Evolutionary conservation across 2,888 invertebrate genomes (phyloP), one percentile per base, ranked within the genome.

Genomic region (Perdita meconis): DNA sequence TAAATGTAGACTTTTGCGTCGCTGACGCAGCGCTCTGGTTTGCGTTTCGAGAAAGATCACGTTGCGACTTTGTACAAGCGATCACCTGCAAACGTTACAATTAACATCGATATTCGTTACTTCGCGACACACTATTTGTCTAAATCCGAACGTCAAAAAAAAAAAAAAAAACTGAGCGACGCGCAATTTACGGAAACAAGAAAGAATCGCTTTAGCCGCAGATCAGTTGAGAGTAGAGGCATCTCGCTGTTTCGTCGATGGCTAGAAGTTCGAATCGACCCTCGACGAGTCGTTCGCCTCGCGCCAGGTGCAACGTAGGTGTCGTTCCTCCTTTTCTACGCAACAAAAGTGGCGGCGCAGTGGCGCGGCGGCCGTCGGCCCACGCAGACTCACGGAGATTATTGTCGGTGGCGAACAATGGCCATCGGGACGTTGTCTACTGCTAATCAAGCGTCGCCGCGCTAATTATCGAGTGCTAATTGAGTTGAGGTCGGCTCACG

Each of bases 391-490:
- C 53, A 55, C 61, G 34, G 47, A 85, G 84, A 90, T 89, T 86
- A 88, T 86, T 83, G 85, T 86, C 83, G 83, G 84, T 78, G 77
- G 78, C 81, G 82, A 85, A 85, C 86, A 85, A 86, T 86, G 81
- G 78, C 82, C 80, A 82, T 73, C 81, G 73, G 59, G 65, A 75
- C 78, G 86, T 86, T 84, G 87, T 88, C 87, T 84, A 80, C 69
- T 80, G 90, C 89, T 90, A 90, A 92, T 89, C 87, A 82, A 87
- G 83, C 83, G 82, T 84, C 86, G 86, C 80, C 82, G 80, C 82
- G 90, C 88, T 91, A 91, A 92, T 91, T 91, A 88, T 86, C 83
- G 71, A 67, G 84, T 86, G 92, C 89, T 92, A 92, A 92, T 89
- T 87, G 82, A 74, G 73, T 44, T 38, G 51, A 64, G 22, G 83